Evolutionary conservation across 2,888 invertebrate genomes (phyloP).

Genomic region (Diaperis boleti): DNA sequence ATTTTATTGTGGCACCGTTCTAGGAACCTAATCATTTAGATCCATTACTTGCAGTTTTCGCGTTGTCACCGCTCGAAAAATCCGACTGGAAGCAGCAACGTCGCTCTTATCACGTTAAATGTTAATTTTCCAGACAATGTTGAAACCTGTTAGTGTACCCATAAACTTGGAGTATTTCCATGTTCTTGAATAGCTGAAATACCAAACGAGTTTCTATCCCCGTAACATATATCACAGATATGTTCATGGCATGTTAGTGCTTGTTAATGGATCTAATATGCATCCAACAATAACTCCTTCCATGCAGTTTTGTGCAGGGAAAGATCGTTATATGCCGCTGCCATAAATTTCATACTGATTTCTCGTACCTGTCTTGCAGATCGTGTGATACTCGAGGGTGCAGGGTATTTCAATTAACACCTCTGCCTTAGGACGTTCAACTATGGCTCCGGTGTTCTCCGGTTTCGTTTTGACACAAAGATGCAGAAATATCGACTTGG

Average conservation of each 20-base stretch:
- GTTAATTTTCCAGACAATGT: conserved; percentile 21
- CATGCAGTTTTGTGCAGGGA: conserved; percentile 2
- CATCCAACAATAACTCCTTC: conserved; percentile 24
- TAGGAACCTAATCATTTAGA: conserved; percentile 41
- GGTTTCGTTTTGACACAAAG: neutral
- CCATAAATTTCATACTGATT: conserved; percentile 3
- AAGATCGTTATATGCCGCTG: conserved; percentile 2
- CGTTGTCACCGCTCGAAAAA: neutral
- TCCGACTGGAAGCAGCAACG: neutral
- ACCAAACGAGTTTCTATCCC: conserved; percentile 29
- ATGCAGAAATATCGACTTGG: too few species aligned
- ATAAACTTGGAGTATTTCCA: conserved; percentile 30
- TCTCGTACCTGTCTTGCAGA: neutral
- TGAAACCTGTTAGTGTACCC: conserved; percentile 26
- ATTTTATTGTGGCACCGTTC: neutral
- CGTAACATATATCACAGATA: conserved; percentile 30
- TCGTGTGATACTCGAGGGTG: neutral
- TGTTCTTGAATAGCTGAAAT: conserved; percentile 30
- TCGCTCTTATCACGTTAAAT: neutral
- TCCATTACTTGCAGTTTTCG: conserved; percentile 48
- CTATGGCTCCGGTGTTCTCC: neutral
- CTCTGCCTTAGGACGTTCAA: neutral
- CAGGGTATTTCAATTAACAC: conserved; percentile 7
- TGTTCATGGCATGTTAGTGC: conserved; percentile 20
- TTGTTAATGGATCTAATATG: conserved; percentile 35